Base-by-base conservation (phyloP, 2,797 vertebrate genomes). In the Capromys pilorides region DNA sequence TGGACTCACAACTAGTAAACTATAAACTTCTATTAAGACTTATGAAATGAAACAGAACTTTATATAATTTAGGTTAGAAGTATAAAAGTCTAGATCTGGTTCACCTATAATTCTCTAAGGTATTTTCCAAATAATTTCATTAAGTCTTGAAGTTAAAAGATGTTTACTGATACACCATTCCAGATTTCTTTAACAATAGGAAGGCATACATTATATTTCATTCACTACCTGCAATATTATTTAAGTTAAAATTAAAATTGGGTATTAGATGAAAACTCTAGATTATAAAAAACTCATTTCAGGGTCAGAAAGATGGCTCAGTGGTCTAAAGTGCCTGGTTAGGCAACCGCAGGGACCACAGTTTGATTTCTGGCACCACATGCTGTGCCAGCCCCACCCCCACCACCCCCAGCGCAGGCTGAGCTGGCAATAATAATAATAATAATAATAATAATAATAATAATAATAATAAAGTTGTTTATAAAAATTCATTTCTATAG, bases 101-200 rank as follows among this genome's bases (percentile, higher is more conserved):
- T 91, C 39, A 51, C 79, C 67, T 78, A 62, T 14, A 67, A 90
- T 57, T 86, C 33, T 16, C 36, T 93, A 81, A 75, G 22, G 0
- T 82, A 71, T 87, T 95, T 93, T 88, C 59, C 73, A 86, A 91
- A 86, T 79, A n/a, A 88, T 61, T 66, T 18, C 80, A 39, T 86
- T 82, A 95, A 75, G 4, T 28, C 77, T 19, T 91, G 26, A 66
- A 93, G 51, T 87, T 91, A 92, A 94, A 73, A 12, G 6, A 86
- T 90, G 6, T 7, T 66, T 82, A 86, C 14, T 91, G 57, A 87
- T 28, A 36, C 24, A 89, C 7, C 24, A 80, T 77, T 1, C 0
- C 54, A 1, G 26, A 54, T 91, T 89, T 86, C 59, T 33, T 91
- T 67, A 90, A 57, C 77, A 92, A 86, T 66, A 33, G 54, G 2